A percentile compares a stretch with the other conserved stretches of the same genome.
phyloP scores from a whole-genome alignment of 2,113 vertebrate species.

The Lota lota region DNA sequence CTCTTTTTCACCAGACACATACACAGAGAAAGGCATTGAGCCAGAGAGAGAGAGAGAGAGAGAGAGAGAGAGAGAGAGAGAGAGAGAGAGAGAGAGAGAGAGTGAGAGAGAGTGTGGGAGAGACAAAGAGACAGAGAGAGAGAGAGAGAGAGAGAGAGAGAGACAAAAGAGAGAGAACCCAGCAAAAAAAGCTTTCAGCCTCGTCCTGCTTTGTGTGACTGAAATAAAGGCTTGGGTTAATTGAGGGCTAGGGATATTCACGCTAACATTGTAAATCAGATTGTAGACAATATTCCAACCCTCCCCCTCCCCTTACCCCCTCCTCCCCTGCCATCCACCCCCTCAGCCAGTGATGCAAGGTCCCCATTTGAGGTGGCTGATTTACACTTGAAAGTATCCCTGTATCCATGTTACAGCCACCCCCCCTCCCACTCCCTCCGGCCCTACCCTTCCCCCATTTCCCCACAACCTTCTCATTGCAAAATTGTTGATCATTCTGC shows the following conservation, averaged over 20 bases:
- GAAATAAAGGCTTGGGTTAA: slow-evolving; percentile 66
- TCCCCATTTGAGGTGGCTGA: slow-evolving; percentile 53
- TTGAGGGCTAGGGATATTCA: slow-evolving; percentile 69
- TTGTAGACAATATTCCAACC: slow-evolving; percentile 58
- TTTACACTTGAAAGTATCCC: slow-evolving; percentile 72
- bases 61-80: background rate
- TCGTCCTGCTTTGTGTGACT: slow-evolving; percentile 57
- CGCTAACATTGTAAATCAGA: slow-evolving; percentile 67
- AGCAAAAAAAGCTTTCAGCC: slow-evolving; percentile 63
- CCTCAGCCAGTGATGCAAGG: slow-evolving; percentile 32
- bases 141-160: background rate
- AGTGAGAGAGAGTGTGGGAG: background rate
- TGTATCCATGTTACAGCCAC: slow-evolving; percentile 28
- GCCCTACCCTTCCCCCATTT: slow-evolving; percentile 3
- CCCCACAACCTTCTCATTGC: slow-evolving; percentile 1
- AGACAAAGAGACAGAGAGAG: background rate
- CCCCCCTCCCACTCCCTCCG: slow-evolving; percentile 36
- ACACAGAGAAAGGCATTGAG: background rate
- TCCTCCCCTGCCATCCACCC: slow-evolving; percentile 41
- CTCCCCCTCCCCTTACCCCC: too few species aligned
- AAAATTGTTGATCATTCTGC: slow-evolving; percentile 23
- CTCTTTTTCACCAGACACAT: slow-evolving; percentile 46
- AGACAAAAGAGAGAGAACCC: background rate
- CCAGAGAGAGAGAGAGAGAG: slow-evolving; percentile 5
- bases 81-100: slow-evolving; percentile 6